Percentiles rank a stretch among this genome's conserved stretches.
Conservation (phyloP, 2,888 invertebrate genomes). For the Orthosia gracilis region DNA sequence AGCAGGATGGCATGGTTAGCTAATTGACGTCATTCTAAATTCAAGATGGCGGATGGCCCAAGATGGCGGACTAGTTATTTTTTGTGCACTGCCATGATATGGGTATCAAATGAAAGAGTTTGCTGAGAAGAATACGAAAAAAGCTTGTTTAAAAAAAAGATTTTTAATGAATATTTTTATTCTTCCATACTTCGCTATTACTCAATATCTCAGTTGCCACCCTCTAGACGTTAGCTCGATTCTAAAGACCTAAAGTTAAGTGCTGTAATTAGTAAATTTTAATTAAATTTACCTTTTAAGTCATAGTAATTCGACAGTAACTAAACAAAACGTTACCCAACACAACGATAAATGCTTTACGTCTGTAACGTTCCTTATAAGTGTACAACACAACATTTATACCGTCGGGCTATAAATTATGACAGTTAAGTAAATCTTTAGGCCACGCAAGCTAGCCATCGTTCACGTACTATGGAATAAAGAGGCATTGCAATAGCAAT, state of each 20-base stretch:
- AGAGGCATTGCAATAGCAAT: conserved; percentile 78
- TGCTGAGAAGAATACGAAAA: too few relatives aligned
- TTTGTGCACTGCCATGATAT: too few relatives aligned
- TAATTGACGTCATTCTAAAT: too few relatives aligned
- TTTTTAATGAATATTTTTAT: too few relatives aligned
- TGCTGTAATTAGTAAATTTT: too few relatives aligned
- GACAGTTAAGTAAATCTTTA: conserved; percentile 66
- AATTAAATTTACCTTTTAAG: neutral
- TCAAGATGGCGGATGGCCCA: too few relatives aligned
- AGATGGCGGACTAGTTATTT: too few relatives aligned
- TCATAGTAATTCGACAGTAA: conserved; percentile 5
- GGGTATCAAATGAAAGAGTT: too few relatives aligned
- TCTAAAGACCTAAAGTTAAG: neutral
- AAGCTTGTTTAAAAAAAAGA: too few relatives aligned
- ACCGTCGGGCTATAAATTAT: conserved; percentile 60
- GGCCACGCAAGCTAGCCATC: conserved; percentile 63
- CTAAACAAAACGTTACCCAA: conserved; percentile 9
- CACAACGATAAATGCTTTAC: conserved; percentile 36
- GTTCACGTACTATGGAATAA: conserved; percentile 70
- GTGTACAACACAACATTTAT: conserved; percentile 51
- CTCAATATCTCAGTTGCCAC: too few relatives aligned
- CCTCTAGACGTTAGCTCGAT: neutral
- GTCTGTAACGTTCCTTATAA: conserved; percentile 39
- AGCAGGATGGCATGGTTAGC: too few relatives aligned
- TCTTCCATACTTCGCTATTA: too few relatives aligned